Evolutionary conservation across 2,888 invertebrate genomes (phyloP), one percentile per base, ranked within the genome.

Genomic region (Cephus spinipes): DNA sequence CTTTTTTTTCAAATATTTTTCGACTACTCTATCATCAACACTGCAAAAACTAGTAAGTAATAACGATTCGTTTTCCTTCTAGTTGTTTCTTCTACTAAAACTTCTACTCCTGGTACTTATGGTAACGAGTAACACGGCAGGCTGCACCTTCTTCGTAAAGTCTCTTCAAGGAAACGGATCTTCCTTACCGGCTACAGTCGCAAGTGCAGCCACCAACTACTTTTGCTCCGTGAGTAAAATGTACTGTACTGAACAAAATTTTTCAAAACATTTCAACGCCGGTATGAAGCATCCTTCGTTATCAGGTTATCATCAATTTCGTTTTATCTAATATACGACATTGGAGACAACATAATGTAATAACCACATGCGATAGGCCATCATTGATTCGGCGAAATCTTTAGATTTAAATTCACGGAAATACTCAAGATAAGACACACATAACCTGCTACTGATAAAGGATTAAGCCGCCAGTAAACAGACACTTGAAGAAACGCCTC

Each of bases 121-220:
- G 95, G 87, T 95, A 73, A 80, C 93, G 30, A 93, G 92, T 36
- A 95, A 95, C 85, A 94, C 94, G 0, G 93, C 93, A 86, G 94
- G 94, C 35, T 94, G 94, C 91, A 92, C 94, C 15, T 92, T 94
- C 84, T 95, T 94, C 87, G 93, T 94, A 73, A 94, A 94, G 82
- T 94, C 95, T 0, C 90, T 95, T 3, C 94, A 95, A 83, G 92
- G 92, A 1, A 92, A 93, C 1, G 89, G 92, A 69, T 94, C 94
- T 81, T 94, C 95, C 0, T 92, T 95, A 30, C 92, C 93, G 9
- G 94, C 94, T 0, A 95, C 95, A 12, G 93, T 95, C 71, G 92
- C 93, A 81, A 94, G 94, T 77, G 93, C 95, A 35, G 93, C 94
- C 1, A 93, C 94, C 32, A 95, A 94, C 90, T 95, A 94, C 88